Percentiles rank a stretch among this genome's conserved stretches.
phyloP scores from a whole-genome alignment of 2,797 vertebrate genomes.

The Falco peregrinus region DNA sequence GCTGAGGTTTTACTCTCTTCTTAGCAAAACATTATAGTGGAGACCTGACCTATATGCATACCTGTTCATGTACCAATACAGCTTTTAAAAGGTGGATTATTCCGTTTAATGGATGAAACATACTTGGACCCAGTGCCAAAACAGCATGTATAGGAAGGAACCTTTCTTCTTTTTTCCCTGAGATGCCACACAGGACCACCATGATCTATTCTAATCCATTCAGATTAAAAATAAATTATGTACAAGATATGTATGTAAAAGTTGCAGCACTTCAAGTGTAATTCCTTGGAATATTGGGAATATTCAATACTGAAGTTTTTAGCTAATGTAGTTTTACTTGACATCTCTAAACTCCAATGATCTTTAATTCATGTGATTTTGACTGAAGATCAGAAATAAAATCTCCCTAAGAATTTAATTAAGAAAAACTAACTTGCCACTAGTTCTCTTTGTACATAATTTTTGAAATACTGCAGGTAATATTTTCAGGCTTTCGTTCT shows the following conservation, averaged over 20 bases:
- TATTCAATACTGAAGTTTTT: not conserved
- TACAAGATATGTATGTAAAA: not conserved
- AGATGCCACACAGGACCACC: not conserved
- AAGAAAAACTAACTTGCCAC: not conserved
- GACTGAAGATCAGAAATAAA: slow-evolving; percentile 7
- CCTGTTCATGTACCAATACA: not conserved
- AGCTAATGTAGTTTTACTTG: not conserved
- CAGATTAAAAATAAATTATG: not conserved
- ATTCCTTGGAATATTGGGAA: not conserved
- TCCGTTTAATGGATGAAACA: not conserved
- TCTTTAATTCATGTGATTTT: slow-evolving; percentile 8
- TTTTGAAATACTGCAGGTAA: not conserved
- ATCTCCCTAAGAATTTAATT: not conserved
- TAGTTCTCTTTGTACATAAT: not conserved
- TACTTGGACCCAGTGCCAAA: not conserved
- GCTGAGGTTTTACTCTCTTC: not conserved
- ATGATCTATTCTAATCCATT: not conserved
- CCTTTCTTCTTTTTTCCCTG: not conserved
- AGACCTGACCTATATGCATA: not conserved
- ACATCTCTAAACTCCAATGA: not conserved
- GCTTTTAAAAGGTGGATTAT: not conserved
- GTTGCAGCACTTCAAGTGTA: not conserved
- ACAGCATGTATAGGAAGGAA: not conserved
- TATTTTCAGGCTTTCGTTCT: not conserved
- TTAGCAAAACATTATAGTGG: not conserved